Percentiles rank a stretch among this genome's conserved stretches.
Evolutionary conservation across 2,797 vertebrate genomes (phyloP).

Genomic region (Champsocephalus esox): DNA sequence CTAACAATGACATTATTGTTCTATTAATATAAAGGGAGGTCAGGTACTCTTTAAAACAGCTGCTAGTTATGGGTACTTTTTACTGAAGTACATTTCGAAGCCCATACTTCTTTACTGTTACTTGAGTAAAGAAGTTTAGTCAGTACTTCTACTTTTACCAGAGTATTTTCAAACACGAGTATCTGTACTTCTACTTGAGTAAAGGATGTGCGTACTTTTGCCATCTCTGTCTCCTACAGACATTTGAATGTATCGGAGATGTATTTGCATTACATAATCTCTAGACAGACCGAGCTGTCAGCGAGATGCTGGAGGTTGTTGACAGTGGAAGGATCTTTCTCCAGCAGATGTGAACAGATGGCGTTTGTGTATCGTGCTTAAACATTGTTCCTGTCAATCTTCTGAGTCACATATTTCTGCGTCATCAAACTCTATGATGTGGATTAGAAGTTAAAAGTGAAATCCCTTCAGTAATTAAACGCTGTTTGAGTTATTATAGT

Average conservation of each 20-base stretch:
- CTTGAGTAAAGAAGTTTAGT: no score
- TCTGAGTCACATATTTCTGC: conserved; percentile 30
- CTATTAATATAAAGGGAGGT: no score
- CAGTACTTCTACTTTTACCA: no score
- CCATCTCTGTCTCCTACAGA: neutral
- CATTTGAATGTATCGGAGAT: conserved; percentile 2
- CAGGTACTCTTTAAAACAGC: no score
- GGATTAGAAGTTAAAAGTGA: neutral
- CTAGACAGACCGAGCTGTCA: conserved; percentile 18
- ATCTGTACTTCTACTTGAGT: no score
- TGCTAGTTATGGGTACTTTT: no score
- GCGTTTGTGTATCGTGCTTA: conserved; percentile 15
- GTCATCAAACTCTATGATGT: conserved; percentile 1
- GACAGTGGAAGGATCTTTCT: conserved; percentile 18
- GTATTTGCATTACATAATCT: conserved; percentile 11
- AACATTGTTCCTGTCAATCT: conserved; percentile 32
- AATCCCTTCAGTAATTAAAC: neutral
- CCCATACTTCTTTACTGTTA: no score
- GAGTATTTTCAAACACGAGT: no score
- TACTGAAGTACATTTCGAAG: no score
- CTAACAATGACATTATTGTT: no score
- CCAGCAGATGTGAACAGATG: conserved; percentile 51
- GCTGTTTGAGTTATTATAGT: neutral
- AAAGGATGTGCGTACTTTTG: no score
- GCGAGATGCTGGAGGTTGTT: conserved; percentile 20